Evolutionary conservation across 2,888 invertebrate genomes (phyloP), one percentile per base, ranked within the genome.

Genomic region (Hydriomena furcata): DNA sequence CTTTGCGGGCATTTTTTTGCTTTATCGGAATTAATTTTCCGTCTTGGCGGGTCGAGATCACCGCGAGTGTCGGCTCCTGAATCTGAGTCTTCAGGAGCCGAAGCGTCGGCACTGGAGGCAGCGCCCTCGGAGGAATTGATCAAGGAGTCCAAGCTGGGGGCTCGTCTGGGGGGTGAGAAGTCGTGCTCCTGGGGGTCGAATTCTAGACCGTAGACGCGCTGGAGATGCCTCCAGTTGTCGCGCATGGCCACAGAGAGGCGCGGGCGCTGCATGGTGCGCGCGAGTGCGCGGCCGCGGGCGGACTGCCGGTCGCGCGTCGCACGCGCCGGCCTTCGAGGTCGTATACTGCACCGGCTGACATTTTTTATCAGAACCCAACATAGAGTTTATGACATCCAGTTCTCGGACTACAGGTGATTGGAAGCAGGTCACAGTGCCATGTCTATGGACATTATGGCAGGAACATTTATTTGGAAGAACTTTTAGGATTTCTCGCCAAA

Each of bases 111-210:
- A 63, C 92, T 92, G 17, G 92, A 92, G 46, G 91, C 92, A 54
- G 92, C 93, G 32, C 91, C 92, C 65, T 93, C 93, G 0, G 94
- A 94, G 2, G 94, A 92, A 79, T 94, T 94, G 52, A 94, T 94
- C 21, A 94, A 86, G 57, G 93, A 94, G 72, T 94, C 94, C 38
- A 94, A 77, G 1, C 94, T 94, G 35, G 93, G 92, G 1, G 93
- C 91, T 43, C 91, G 76, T 1, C 77, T 69, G 13, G 82, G 84
- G 48, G 83, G 82, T 21, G 76, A 64, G 61, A 63, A 76, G 47
- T 52, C 47, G 35, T 30, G 52, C 44, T 84, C 83, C 17, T 81
- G 80, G 42, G 71, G 65, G 45, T 87, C 84, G 59, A 82, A 71
- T 52, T 91, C 90, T 59, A 91, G 78, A 55, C 91, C 90, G 77